Conservation (phyloP, 2,888 invertebrate species). For the Slavum lentiscoides region DNA sequence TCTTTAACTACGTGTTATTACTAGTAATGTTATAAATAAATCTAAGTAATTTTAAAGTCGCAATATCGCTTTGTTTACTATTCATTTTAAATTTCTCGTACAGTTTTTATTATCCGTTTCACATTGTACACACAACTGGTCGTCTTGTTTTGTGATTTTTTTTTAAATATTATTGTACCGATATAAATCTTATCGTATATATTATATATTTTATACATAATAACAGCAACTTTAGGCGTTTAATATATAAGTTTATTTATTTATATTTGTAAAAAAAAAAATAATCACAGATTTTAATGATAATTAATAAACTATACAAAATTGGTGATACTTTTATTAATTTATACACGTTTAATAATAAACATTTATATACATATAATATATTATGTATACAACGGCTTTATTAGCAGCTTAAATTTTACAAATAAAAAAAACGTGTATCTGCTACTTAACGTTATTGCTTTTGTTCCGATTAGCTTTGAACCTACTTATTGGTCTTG, state of each 20-base stretch:
- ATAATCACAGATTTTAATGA: slow-evolving; percentile 14
- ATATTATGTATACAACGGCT: slow-evolving; percentile 20
- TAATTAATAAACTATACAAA: slow-evolving; percentile 10
- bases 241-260: slow-evolving; percentile 21
- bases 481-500: slow-evolving; percentile 31
- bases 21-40: neutral
- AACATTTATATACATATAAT: slow-evolving; percentile 20
- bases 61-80: slow-evolving; percentile 12
- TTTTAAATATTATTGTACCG: neutral
- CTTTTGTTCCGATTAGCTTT: slow-evolving; percentile 32
- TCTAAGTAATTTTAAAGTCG: slow-evolving; percentile 20
- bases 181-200: no score
- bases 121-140: neutral
- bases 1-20: neutral
- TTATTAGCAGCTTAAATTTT: slow-evolving; percentile 37
- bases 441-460: neutral
- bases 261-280: neutral
- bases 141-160: neutral
- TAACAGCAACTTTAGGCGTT: slow-evolving; percentile 1
- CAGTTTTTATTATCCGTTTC: no score
- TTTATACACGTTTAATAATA: slow-evolving; percentile 32
- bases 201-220: neutral
- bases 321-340: slow-evolving; percentile 28
- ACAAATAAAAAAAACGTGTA: neutral
- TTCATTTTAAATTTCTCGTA: slow-evolving; percentile 2